Evolutionary conservation across 1,140 invertebrate genomes (phyloP), one percentile per base, ranked within the genome.

Genomic region (Sinella curviseta): DNA sequence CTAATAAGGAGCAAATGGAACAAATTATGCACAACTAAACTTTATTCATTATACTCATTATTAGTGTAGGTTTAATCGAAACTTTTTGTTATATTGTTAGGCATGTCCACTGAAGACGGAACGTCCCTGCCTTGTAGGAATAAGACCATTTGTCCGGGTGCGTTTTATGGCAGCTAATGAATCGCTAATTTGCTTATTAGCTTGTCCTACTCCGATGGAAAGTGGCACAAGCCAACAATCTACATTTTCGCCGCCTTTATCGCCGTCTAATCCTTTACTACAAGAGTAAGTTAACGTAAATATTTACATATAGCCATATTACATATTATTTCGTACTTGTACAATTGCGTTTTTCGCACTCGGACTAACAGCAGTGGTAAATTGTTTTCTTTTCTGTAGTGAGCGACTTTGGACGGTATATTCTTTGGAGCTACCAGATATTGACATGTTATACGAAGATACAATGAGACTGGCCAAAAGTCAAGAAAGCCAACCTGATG

Each of bases 141-240:
- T 83, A 33, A 34, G 79, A 39, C 82, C 82, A n/a, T 83, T 83
- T 78, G 70, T 80, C 16, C 76, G 81, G 30, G 79, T 82, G 34
- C 81, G 82, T 35, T 76, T 78, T 55, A 78, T 83, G 74, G 78
- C 78, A 24, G 76, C 74, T 31, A 83, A 81, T 76, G 81, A 82
- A 74, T 60, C 36, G 14, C 55, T 26, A 26, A 35, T 83, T 33
- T 80, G 78, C 39, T 55, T 83, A 24, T 60, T 83, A 8, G 76
- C 82, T 12, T 54, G 60, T 26, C 81, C 81, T 8, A 82, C 65
- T 54, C 36, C 75, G 2, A 35, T 74, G 2, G 20, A 48, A 26
- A 67, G 39, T 16, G 48, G 17, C 65, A 24, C 24, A 34, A 76
- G 33, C 35, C 39, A 60, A 33, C 60, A 73, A 26, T 74, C 74